Evolutionary conservation across 2,113 vertebrate genomes (phyloP).

Genomic region (Callipepla californica): DNA sequence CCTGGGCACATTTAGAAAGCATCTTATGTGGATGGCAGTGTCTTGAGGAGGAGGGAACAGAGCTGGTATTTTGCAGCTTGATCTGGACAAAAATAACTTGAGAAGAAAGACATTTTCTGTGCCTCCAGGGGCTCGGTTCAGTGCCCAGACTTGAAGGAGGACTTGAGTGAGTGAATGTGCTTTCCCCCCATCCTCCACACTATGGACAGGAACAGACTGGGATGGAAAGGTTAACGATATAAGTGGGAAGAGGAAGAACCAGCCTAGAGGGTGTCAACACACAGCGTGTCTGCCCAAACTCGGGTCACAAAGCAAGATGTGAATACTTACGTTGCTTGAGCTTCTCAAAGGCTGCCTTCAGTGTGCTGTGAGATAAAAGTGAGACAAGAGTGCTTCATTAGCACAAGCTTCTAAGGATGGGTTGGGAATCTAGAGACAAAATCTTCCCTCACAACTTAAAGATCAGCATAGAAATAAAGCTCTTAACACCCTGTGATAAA

Average conservation of each 20-base stretch:
- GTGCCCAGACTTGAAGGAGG: not conserved
- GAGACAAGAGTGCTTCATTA: not conserved
- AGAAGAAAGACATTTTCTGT: not conserved
- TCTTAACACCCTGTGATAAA: not conserved
- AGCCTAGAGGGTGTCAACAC: not conserved
- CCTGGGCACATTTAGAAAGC: not conserved
- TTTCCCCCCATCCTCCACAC: not conserved
- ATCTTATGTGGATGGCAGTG: not conserved
- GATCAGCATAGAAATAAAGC: not conserved
- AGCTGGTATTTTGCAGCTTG: not conserved
- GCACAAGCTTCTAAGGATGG: not conserved
- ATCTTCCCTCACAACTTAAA: not conserved
- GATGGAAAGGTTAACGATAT: not conserved
- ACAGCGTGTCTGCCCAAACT: not conserved
- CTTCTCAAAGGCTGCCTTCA: conserved; percentile 89
- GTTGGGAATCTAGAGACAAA: not conserved
- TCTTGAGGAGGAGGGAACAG: not conserved
- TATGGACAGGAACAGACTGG: not conserved
- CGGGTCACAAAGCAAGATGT: not conserved
- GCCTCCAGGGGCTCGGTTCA: not conserved
- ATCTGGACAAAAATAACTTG: not conserved
- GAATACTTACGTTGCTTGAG: conserved; percentile 91
- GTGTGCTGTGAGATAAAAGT: conserved; percentile 80
- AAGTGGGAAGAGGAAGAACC: not conserved
- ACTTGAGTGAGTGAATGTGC: not conserved